Evolutionary conservation across 2,888 invertebrate genomes (phyloP).

Genomic region (Eupithecia inturbata): DNA sequence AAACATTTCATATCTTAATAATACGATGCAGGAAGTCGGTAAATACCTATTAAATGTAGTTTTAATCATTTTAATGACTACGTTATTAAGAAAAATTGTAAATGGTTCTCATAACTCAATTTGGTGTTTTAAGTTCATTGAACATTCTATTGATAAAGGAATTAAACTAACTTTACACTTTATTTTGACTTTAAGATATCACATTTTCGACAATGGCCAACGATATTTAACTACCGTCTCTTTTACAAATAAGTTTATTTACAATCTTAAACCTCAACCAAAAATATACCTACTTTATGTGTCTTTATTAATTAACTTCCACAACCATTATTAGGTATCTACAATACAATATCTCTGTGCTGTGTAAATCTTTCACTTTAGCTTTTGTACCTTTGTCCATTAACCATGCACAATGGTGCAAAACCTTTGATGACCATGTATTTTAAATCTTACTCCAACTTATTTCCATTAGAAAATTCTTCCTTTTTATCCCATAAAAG

Average conservation of each 20-base stretch:
- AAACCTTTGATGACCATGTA: not conserved
- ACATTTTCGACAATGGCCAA: constrained; percentile 19
- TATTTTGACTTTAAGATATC: constrained; percentile 18
- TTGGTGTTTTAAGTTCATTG: constrained; percentile 19
- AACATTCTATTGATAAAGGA: not conserved
- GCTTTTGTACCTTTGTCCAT: not conserved
- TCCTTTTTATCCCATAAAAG: constrained; percentile 68
- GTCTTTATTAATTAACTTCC: constrained; percentile 18
- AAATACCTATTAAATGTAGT: not conserved
- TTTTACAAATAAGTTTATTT: not conserved
- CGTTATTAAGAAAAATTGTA: not conserved
- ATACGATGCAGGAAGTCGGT: not conserved
- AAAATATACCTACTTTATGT: constrained; percentile 1
- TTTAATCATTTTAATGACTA: not conserved
- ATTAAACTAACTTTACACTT: not conserved
- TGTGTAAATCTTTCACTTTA: not conserved
- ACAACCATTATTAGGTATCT: constrained; percentile 16
- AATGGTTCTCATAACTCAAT: constrained; percentile 24
- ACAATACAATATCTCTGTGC: not conserved
- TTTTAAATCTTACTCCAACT: not conserved
- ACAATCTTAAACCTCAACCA: constrained; percentile 3
- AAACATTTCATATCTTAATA: not conserved
- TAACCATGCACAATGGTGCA: not conserved
- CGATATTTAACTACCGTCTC: constrained; percentile 1
- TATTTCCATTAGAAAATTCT: not conserved